Base-by-base conservation (phyloP, 2,888 invertebrate species). In the Chalcosyrphus nemorum region DNA sequence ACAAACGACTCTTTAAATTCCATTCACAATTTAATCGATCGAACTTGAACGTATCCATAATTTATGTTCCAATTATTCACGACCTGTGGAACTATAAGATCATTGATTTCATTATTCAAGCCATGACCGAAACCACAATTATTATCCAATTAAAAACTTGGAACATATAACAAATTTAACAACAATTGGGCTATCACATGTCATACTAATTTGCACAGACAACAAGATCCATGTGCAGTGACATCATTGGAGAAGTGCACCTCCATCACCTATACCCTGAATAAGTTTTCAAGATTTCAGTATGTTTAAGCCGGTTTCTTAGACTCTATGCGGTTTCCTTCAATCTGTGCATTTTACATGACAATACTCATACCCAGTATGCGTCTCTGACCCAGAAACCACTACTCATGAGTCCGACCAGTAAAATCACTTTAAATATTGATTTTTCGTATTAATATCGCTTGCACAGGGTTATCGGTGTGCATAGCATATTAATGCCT, bases 401-500 rank as follows among this genome's bases (percentile, higher is more conserved):
- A 50, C 35, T 29, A 32, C 66, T 43, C 65, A 43, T 45, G 52
- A 41, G 43, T 41, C 17, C 63, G 56, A 56, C 66, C 66, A 9
- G 52, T 41, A 17, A 41, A n/a, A 50, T 50, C 57, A 15, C 47
- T 59, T 57, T n/a, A 57, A 66, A 61, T 82, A 82, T 82, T 71
- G 81, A 77, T 82, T 81, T 56, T 81, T 77, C 21, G 65, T 52
- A 82, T 71, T 66, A 77, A 77, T 66, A 82, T 77, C 77, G 59
- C 45, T 38, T 32, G 65, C 59, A 45, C 77, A 72, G 77, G 66
- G 77, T 66, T 66, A 72, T 61, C 71, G 77, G 59, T 52, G 52
- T 52, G 68, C 65, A 71, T 71, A 71, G 68, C 65, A 71, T 71
- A 71, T 65, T 71, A 77, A 81, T 81, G 50, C 56, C 63, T 57